These are phyloP conservation scores for Drosophila histrio DNA, from an alignment of 2,888 invertebrate species.

Conservation along the genomic window DNA sequence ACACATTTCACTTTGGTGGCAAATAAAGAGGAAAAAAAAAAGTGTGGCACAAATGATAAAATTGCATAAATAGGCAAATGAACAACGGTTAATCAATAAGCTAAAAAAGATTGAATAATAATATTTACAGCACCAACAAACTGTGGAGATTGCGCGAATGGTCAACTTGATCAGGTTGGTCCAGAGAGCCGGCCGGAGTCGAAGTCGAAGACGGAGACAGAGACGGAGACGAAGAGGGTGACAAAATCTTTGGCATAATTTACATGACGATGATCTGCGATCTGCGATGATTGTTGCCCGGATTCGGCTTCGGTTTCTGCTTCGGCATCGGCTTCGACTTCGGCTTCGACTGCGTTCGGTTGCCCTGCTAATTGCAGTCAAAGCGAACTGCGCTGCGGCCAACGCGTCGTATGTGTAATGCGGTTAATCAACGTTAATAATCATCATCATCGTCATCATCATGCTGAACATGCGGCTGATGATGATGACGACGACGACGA, in stretches of 20 bases:
- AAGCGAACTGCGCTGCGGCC: conserved; percentile 45
- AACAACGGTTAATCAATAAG: conserved; percentile 78
- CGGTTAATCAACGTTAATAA: conserved; percentile 67
- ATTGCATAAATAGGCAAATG: conserved; percentile 79
- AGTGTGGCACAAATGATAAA: conserved; percentile 56
- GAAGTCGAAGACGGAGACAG: neutral
- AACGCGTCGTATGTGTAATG: conserved; percentile 75
- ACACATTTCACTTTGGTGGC: conserved; percentile 4
- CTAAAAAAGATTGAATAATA: conserved; percentile 72
- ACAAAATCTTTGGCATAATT: conserved; percentile 59
- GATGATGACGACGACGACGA: conserved; percentile 17
- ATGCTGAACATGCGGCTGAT: conserved; percentile 26
- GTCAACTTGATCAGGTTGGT: conserved; percentile 41
- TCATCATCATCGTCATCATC: conserved; percentile 16
- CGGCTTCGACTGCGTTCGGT: conserved; percentile 12
- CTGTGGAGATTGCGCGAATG: conserved; percentile 44
- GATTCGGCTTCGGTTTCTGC: conserved; percentile 33
- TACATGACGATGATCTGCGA: conserved; percentile 55
- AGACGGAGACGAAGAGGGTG: neutral
- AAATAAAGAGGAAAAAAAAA: conserved; percentile 1
- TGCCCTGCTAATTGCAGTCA: conserved; percentile 77
- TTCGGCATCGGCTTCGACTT: conserved; percentile 22
- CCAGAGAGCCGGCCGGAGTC: conserved; percentile 35
- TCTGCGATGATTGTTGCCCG: conserved; percentile 41
- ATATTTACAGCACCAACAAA: conserved; percentile 45